Conservation (phyloP, 92 coral and sea anemone species). For the Parazoanthus atlanticus region DNA sequence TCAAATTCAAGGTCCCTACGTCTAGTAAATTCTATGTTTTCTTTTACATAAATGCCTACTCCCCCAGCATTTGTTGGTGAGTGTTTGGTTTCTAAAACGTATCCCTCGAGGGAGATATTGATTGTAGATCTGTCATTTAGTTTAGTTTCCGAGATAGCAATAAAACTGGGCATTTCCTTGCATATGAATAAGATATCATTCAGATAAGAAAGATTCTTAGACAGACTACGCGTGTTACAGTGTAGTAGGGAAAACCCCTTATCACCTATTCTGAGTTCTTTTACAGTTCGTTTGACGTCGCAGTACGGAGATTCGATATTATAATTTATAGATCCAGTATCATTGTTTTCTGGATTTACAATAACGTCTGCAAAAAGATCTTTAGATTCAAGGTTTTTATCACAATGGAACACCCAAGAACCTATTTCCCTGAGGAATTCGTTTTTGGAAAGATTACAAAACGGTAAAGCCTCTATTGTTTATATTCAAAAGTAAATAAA, state of each 20-base stretch:
- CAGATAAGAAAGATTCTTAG: conserved; percentile 7
- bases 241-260: conserved; percentile 41
- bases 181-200: conserved; percentile 37
- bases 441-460: neutral
- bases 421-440: neutral
- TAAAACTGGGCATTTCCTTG: conserved; percentile 47
- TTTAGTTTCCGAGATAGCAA: conserved; percentile 51
- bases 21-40: conserved; percentile 3
- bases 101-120: conserved; percentile 45
- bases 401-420: conserved; percentile 23
- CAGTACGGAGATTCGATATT: conserved; percentile 43
- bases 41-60: conserved; percentile 32
- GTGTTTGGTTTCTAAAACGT: conserved; percentile 19
- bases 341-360: conserved; percentile 44
- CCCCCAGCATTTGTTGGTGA: conserved; percentile 56
- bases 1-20: conserved; percentile 1
- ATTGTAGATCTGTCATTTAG: conserved; percentile 22
- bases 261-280: conserved; percentile 6
- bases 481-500: conserved; percentile 16
- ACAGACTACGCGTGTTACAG: conserved; percentile 35
- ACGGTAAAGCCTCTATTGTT: conserved; percentile 14
- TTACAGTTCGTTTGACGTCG: conserved; percentile 39
- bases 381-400: neutral
- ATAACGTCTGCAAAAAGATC: conserved; percentile 25
- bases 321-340: conserved; percentile 16